Evolutionary conservation across 2,888 invertebrate genomes (phyloP).

Genomic region (Campopleginae sp.): DNA sequence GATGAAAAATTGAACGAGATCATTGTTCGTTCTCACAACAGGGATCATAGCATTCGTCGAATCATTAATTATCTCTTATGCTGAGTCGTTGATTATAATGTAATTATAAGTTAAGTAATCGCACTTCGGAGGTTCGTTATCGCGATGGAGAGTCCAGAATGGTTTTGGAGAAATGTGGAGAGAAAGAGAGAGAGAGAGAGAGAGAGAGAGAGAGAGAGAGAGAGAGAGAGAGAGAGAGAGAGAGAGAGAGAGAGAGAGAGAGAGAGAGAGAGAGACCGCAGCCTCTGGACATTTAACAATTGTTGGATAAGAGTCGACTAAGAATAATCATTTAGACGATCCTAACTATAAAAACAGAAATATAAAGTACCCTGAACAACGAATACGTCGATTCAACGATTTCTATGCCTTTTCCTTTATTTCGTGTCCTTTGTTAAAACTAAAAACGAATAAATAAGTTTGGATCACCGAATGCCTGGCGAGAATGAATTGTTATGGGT

Average conservation of each 20-base stretch:
- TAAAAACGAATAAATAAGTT: constrained; percentile 76
- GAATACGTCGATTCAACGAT: constrained; percentile 66
- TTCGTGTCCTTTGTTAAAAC: constrained; percentile 52
- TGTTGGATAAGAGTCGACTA: constrained; percentile 12
- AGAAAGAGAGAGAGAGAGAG: neutral
- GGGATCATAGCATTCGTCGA: constrained; percentile 62
- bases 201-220: constrained; percentile 20
- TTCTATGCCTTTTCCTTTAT: constrained; percentile 44
- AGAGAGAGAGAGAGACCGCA: constrained; percentile 20
- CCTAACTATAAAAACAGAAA: constrained; percentile 43
- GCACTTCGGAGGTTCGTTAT: neutral
- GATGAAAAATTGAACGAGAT: neutral
- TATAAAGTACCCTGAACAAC: constrained; percentile 73
- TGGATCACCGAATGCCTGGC: constrained; percentile 54
- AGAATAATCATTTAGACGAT: constrained; percentile 29
- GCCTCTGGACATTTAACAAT: constrained; percentile 15
- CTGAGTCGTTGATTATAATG: neutral
- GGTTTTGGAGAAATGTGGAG: neutral
- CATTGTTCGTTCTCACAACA: neutral
- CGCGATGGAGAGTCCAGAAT: neutral
- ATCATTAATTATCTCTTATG: constrained; percentile 36
- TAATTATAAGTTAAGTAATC: neutral
- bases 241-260: constrained; percentile 15
- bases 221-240: constrained; percentile 10
- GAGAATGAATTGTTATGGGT: constrained; percentile 39